A percentile compares a stretch with the other conserved stretches of the same genome.
Evolutionary conservation across 2,113 vertebrate species (phyloP).

Genomic region (Dasypus novemcinctus): DNA sequence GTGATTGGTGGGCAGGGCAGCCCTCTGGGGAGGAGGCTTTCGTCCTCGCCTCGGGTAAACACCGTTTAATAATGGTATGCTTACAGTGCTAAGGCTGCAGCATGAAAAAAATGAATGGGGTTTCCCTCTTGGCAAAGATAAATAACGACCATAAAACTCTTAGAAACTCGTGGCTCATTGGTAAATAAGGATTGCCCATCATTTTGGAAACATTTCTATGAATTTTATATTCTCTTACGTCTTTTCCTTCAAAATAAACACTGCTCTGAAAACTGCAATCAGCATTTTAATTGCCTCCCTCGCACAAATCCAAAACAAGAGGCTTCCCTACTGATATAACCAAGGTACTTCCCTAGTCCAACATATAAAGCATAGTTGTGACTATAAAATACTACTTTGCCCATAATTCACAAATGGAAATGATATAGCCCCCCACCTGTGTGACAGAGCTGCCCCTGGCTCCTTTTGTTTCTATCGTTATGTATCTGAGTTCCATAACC

Average conservation of each 20-base stretch:
- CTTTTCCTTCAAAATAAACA: constrained; percentile 13
- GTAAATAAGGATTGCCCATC: constrained; percentile 2
- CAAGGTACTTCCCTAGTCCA: neutral
- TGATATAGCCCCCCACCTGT: neutral
- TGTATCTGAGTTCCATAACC: neutral
- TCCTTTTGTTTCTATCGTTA: constrained; percentile 26
- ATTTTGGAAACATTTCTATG: neutral
- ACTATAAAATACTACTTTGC: neutral
- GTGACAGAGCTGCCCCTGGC: neutral
- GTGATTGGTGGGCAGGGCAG: constrained; percentile 84
- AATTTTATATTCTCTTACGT: constrained; percentile 25
- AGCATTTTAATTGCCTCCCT: neutral
- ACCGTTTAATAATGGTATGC: constrained; percentile 80
- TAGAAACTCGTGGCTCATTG: neutral
- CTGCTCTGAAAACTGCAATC: constrained; percentile 10
- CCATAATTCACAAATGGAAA: neutral
- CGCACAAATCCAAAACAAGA: neutral
- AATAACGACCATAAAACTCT: constrained; percentile 46
- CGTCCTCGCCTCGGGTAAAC: constrained; percentile 61
- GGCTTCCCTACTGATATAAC: neutral
- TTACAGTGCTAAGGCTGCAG: constrained; percentile 53
- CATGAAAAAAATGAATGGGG: constrained; percentile 61
- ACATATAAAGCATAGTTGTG: neutral
- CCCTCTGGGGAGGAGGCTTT: constrained; percentile 77
- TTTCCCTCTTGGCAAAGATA: constrained; percentile 31